Conservation (phyloP, 2,113 vertebrate species). For the Hymenochirus boettgeri region DNA sequence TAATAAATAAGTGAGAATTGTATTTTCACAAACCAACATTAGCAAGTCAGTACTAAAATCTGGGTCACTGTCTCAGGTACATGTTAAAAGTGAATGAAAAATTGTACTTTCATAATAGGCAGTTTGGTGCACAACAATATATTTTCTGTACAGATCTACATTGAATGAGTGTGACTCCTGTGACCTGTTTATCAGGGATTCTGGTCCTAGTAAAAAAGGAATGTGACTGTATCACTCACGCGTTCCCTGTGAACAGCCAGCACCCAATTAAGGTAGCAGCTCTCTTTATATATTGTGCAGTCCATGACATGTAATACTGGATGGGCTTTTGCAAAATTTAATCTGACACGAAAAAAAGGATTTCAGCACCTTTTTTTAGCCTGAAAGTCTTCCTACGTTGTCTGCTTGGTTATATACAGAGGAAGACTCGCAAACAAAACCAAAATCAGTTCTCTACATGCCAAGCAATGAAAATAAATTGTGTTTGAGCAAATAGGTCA, state of each 20-base stretch:
- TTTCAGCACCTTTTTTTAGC: constrained; percentile 1
- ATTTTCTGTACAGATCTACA: not conserved
- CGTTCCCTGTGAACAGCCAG: not conserved
- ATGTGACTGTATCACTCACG: not conserved
- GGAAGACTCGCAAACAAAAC: constrained; percentile 4
- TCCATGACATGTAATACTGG: constrained; percentile 6
- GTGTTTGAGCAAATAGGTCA: constrained; percentile 24
- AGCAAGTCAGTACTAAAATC: not conserved
- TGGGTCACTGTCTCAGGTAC: not conserved
- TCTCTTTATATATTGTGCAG: constrained; percentile 10
- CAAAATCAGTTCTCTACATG: constrained; percentile 19
- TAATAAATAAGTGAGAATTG: not conserved
- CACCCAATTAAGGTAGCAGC: constrained; percentile 6
- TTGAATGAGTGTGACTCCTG: not conserved
- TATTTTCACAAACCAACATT: not conserved
- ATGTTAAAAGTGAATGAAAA: not conserved
- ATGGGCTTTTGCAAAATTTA: constrained; percentile 4
- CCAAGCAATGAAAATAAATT: constrained; percentile 25
- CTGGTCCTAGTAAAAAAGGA: not conserved
- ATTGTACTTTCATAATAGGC: not conserved
- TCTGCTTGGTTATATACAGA: constrained; percentile 8
- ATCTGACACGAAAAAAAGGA: constrained; percentile 21
- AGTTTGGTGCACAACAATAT: not conserved
- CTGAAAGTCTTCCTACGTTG: constrained; percentile 5
- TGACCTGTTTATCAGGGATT: not conserved